These are phyloP conservation scores for Corbicula japonica DNA, from an alignment of 2,888 invertebrate species.

Conservation along the genomic window DNA sequence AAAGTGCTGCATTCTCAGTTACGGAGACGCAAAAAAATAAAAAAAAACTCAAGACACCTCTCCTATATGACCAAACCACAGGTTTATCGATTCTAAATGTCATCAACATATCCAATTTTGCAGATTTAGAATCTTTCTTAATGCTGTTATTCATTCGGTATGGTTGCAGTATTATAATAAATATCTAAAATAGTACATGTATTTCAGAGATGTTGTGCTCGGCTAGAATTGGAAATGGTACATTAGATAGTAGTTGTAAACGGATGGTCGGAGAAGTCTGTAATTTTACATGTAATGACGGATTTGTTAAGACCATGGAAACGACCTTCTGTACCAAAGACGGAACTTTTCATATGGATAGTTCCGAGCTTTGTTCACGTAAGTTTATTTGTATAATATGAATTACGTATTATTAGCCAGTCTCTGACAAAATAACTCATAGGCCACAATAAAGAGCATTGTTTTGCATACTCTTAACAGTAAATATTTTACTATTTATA, in stretches of 20 bases:
- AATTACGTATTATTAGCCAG: too few species aligned
- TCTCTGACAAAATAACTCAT: too few species aligned
- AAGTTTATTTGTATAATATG: constrained; percentile 4
- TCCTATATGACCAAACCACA: too few species aligned
- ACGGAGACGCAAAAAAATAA: too few species aligned
- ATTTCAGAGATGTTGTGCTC: neutral
- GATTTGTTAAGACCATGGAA: neutral
- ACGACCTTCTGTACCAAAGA: neutral
- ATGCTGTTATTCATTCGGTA: neutral
- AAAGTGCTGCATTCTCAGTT: too few species aligned
- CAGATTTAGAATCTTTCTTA: neutral
- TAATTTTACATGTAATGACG: neutral
- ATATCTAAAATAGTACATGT: too few species aligned
- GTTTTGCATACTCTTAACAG: too few species aligned
- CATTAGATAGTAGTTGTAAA: neutral
- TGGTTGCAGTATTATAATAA: neutral
- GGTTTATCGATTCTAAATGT: neutral
- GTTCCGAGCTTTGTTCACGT: neutral
- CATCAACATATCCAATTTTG: neutral
- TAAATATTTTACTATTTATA: too few species aligned
- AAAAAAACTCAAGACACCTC: too few species aligned
- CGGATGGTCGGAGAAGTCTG: neutral
- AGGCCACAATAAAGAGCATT: too few species aligned
- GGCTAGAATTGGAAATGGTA: neutral
- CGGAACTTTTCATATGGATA: neutral